Percentiles rank a stretch among this genome's conserved stretches.
Evolutionary conservation across 1,140 invertebrate genomes (phyloP).

Genomic region (Mamestra configurata): DNA sequence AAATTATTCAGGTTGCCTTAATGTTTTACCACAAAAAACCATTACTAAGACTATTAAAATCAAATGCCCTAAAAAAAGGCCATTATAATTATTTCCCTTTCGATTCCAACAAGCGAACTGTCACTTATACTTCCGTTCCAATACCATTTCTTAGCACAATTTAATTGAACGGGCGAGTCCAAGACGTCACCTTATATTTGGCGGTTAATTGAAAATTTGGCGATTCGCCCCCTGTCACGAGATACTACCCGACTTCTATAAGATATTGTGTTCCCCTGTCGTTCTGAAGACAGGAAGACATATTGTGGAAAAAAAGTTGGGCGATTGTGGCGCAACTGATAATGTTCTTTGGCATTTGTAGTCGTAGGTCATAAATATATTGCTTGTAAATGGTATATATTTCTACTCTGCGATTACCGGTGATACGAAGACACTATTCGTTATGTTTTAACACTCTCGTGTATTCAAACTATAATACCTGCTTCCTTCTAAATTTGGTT

Average conservation of each 20-base stretch:
- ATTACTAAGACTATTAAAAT: no score
- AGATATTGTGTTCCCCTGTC: slow-evolving; percentile 36
- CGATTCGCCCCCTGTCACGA: slow-evolving; percentile 10
- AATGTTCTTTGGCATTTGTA: background rate
- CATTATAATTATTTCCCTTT: background rate
- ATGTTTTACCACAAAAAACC: no score
- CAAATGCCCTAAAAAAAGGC: no score
- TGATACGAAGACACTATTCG: no score
- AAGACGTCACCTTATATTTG: slow-evolving; percentile 39
- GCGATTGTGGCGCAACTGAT: background rate
- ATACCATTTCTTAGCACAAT: slow-evolving; percentile 23
- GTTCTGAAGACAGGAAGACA: background rate
- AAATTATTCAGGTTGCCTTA: no score
- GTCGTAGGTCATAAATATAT: no score
- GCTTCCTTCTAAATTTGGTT: no score
- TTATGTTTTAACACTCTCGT: no score
- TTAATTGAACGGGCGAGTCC: slow-evolving; percentile 32
- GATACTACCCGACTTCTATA: slow-evolving; percentile 14
- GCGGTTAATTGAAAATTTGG: slow-evolving; percentile 43
- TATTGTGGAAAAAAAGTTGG: slow-evolving; percentile 6
- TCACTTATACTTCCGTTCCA: slow-evolving; percentile 14
- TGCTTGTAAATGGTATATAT: no score
- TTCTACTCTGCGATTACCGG: no score
- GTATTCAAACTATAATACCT: no score
- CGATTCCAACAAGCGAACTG: background rate